These are phyloP conservation scores for Acleris laterana DNA, from an alignment of 2,888 invertebrate genomes.

Conservation along the genomic window DNA sequence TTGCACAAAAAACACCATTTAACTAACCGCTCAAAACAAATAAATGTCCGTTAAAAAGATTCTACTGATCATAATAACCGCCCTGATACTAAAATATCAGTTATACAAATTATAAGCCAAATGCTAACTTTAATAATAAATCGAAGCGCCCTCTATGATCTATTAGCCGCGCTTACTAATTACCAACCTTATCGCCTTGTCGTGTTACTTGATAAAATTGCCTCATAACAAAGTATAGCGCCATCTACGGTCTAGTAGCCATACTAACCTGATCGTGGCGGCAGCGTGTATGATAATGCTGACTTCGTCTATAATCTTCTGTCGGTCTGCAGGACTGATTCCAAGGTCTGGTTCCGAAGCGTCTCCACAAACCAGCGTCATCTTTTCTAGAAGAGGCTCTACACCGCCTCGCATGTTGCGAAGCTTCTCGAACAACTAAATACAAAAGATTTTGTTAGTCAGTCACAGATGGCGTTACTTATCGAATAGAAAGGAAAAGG, in stretches of 20 bases:
- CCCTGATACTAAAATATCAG: no score
- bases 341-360: slow-evolving; percentile 88
- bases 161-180: no score
- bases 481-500: neutral
- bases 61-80: no score
- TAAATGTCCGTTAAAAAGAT: no score
- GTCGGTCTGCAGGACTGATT: slow-evolving; percentile 86
- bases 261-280: slow-evolving; percentile 85
- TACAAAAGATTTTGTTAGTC: slow-evolving; percentile 2
- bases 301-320: slow-evolving; percentile 86
- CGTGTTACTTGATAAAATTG: no score
- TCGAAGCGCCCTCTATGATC: no score
- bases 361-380: slow-evolving; percentile 90
- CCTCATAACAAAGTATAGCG: neutral
- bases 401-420: slow-evolving; percentile 86
- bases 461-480: slow-evolving; percentile 1
- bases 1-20: no score
- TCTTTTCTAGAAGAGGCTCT: slow-evolving; percentile 85
- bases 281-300: slow-evolving; percentile 94
- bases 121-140: no score
- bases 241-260: slow-evolving; percentile 9
- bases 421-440: slow-evolving; percentile 91
- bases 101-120: no score
- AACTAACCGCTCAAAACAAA: no score
- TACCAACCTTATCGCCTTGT: no score